These are phyloP conservation scores for Menura novaehollandiae DNA, from an alignment of 2,113 vertebrate genomes.

Conservation along the genomic window DNA sequence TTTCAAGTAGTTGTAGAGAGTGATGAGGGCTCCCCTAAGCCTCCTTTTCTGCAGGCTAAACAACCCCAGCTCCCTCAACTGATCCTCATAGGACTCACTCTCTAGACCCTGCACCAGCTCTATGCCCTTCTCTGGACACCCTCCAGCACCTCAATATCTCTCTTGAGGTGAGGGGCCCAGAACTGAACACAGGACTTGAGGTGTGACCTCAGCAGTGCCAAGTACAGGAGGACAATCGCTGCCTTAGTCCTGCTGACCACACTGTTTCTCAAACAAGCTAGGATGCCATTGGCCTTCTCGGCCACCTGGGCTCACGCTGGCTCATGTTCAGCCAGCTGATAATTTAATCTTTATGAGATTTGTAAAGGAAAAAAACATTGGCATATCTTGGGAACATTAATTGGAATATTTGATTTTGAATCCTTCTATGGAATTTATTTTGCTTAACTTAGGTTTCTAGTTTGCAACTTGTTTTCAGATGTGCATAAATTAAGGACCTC, in stretches of 20 bases:
- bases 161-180: neutral
- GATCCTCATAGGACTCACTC: neutral
- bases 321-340: neutral
- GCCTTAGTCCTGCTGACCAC: neutral
- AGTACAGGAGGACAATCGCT: accelerated
- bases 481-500: neutral
- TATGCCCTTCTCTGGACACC: neutral
- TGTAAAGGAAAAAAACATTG: neutral
- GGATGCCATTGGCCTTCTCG: neutral
- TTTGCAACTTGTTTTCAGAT: neutral
- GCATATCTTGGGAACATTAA: neutral
- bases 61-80: neutral
- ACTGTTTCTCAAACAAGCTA: neutral
- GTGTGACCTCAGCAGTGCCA: accelerated
- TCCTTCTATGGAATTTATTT: neutral
- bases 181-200: neutral
- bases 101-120: neutral
- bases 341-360: neutral
- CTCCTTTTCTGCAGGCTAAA: neutral
- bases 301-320: neutral
- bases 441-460: neutral
- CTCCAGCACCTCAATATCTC: neutral
- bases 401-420: neutral
- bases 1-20: neutral
- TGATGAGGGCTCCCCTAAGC: too few relatives aligned